A percentile compares a stretch with the other conserved stretches of the same genome.
These are phyloP conservation scores for Lasioglossum marginatum DNA, from an alignment of 2,888 invertebrate genomes.

Conservation along the genomic window DNA sequence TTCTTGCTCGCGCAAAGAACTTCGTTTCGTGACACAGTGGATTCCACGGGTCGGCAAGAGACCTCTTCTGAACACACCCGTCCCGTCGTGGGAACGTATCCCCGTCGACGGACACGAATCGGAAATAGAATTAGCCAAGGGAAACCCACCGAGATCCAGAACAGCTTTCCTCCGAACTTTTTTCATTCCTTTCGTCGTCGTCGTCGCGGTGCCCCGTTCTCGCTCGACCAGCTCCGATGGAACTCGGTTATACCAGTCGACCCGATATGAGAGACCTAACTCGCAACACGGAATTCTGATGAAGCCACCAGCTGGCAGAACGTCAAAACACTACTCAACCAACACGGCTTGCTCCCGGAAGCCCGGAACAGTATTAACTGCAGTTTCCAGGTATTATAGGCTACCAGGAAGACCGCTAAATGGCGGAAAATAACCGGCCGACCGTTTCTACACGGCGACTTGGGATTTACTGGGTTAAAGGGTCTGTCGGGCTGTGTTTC, in stretches of 20 bases:
- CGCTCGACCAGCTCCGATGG: neutral
- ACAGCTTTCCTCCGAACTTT: constrained; percentile 15
- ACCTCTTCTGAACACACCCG: constrained; percentile 39
- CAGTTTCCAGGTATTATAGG: constrained; percentile 10
- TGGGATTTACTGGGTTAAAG: neutral
- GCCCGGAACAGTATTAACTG: constrained; percentile 20
- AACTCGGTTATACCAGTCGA: neutral
- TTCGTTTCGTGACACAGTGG: constrained; percentile 57
- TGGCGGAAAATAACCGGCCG: neutral
- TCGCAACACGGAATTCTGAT: constrained; percentile 7
- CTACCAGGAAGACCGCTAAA: constrained; percentile 7
- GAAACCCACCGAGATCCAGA: neutral
- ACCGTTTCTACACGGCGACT: neutral
- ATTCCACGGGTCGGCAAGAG: constrained; percentile 53
- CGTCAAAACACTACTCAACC: constrained; percentile 17
- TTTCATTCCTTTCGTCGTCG: neutral
- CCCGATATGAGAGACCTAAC: neutral
- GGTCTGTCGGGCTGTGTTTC: neutral
- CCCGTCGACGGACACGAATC: neutral
- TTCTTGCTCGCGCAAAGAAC: constrained; percentile 59
- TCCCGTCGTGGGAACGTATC: constrained; percentile 56
- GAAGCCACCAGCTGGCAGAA: constrained; percentile 18
- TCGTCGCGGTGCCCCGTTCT: neutral
- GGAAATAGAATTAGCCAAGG: constrained; percentile 3
- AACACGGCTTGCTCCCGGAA: constrained; percentile 9